phyloP scores from a whole-genome alignment of 2,113 vertebrate genomes.

The Pollachius pollachius region DNA sequence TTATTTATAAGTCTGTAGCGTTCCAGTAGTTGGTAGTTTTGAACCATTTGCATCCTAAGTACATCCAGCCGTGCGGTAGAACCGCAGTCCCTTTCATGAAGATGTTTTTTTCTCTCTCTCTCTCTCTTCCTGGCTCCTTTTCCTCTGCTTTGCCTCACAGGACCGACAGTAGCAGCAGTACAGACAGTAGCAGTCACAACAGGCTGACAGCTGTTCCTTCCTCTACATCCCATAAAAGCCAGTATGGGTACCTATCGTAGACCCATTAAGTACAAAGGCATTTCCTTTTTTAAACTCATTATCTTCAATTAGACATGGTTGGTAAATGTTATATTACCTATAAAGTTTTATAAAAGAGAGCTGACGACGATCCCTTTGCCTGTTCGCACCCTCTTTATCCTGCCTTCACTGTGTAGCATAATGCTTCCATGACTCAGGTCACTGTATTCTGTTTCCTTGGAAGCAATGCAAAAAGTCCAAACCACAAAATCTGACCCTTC shows the following conservation, averaged over 20 bases:
- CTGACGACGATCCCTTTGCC: no score
- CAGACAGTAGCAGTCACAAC: constrained; percentile 66
- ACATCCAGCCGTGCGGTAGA: constrained; percentile 90
- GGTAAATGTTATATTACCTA: no score
- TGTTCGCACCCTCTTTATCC: no score
- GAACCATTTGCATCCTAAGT: constrained; percentile 88
- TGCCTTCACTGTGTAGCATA: no score
- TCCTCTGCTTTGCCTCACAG: constrained; percentile 48
- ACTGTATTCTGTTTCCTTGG: not conserved
- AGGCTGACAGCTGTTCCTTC: constrained; percentile 53
- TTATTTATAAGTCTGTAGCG: constrained; percentile 95
- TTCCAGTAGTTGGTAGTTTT: constrained; percentile 88
- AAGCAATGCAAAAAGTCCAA: constrained; percentile 39
- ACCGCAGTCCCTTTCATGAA: constrained; percentile 83
- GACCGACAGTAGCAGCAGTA: constrained; percentile 48
- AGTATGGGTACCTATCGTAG: constrained; percentile 44
- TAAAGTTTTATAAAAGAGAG: no score
- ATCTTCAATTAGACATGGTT: no score
- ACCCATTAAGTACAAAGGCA: constrained; percentile 29
- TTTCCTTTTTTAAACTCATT: constrained; percentile 57
- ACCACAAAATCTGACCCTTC: constrained; percentile 49
- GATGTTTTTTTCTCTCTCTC: constrained; percentile 68
- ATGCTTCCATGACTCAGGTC: not conserved
- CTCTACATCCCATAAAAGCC: constrained; percentile 41
- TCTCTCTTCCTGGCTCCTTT: constrained; percentile 43